These are phyloP conservation scores for Trichomalopsis sarcophagae DNA, from an alignment of 1,140 invertebrate species.

Conservation along the genomic window DNA sequence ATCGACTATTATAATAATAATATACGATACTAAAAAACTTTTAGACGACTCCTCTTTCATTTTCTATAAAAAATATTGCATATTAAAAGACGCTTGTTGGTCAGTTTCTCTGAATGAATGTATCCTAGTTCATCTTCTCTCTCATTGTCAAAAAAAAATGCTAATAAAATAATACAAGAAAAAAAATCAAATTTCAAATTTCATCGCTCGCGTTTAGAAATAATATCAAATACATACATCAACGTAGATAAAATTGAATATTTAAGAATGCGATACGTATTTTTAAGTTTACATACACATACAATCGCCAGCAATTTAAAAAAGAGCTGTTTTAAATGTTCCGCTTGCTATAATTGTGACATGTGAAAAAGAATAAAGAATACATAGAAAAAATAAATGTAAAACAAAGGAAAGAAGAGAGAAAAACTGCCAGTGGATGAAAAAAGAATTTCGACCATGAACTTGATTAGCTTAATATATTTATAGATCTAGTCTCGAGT, in stretches of 20 bases:
- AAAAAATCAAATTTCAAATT: constrained; percentile 47
- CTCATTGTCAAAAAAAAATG: constrained; percentile 32
- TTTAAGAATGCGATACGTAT: constrained; percentile 38
- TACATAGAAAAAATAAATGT: constrained; percentile 22
- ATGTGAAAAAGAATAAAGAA: constrained; percentile 37
- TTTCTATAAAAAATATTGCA: constrained; percentile 27
- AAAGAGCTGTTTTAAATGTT: constrained; percentile 47
- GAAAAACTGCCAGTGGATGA: constrained; percentile 33
- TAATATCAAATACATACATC: constrained; percentile 45
- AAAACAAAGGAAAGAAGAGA: constrained; percentile 21
- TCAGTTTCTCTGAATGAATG: constrained; percentile 49
- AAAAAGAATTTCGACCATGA: constrained; percentile 38
- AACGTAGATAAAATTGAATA: constrained; percentile 41
- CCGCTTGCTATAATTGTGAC: constrained; percentile 38
- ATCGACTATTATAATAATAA: constrained; percentile 42
- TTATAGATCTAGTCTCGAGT: constrained; percentile 49
- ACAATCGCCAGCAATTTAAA: constrained; percentile 32
- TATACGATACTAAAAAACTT: constrained; percentile 29
- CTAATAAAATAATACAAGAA: constrained; percentile 24
- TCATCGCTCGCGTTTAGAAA: constrained; percentile 34
- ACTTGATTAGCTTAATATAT: constrained; percentile 46
- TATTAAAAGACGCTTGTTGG: constrained; percentile 26
- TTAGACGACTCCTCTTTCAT: constrained; percentile 23
- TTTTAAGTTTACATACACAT: constrained; percentile 43
- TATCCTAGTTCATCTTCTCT: constrained; percentile 42